These are phyloP conservation scores for Boloria selene DNA, from an alignment of 2,888 invertebrate species.

Conservation along the genomic window DNA sequence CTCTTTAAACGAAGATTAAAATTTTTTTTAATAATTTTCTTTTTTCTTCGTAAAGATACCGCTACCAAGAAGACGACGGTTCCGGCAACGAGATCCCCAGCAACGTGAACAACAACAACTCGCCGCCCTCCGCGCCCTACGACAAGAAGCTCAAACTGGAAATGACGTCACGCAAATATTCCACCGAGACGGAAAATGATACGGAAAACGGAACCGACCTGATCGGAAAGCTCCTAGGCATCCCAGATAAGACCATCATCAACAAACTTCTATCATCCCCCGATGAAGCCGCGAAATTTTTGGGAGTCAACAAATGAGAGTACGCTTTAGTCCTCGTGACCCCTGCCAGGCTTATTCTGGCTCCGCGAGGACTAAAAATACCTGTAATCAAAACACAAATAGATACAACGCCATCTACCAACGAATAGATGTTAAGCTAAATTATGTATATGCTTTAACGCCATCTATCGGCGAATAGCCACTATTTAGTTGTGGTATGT, in stretches of 20 bases:
- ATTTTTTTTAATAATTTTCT: background rate
- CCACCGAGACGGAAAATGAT: slow-evolving; percentile 75
- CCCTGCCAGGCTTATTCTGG: slow-evolving; percentile 73
- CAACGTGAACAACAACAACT: slow-evolving; percentile 81
- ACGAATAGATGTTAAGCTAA: slow-evolving; percentile 49
- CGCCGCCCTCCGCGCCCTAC: slow-evolving; percentile 80
- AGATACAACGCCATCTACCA: slow-evolving; percentile 45
- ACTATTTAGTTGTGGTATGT: slow-evolving; percentile 35
- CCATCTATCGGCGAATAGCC: slow-evolving; percentile 60
- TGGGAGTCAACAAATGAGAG: slow-evolving; percentile 90
- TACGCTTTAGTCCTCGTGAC: slow-evolving; percentile 80
- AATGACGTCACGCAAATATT: slow-evolving; percentile 76
- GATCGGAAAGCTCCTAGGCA: slow-evolving; percentile 94
- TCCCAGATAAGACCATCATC: slow-evolving; percentile 91
- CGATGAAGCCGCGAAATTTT: slow-evolving; percentile 92
- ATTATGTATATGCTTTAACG: slow-evolving; percentile 48
- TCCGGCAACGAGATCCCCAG: slow-evolving; percentile 74
- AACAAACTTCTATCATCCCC: slow-evolving; percentile 91
- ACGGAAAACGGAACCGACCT: slow-evolving; percentile 87
- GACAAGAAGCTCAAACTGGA: slow-evolving; percentile 79
- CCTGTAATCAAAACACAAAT: slow-evolving; percentile 50
- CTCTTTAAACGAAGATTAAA: too few relatives aligned
- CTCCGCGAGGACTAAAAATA: slow-evolving; percentile 73
- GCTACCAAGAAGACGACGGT: slow-evolving; percentile 73
- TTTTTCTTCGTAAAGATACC: slow-evolving; percentile 55